A percentile compares a stretch with the other conserved stretches of the same genome.
These are phyloP conservation scores for Benitochromis conjunctus DNA, from an alignment of 2,113 vertebrate genomes.

Conservation along the genomic window DNA sequence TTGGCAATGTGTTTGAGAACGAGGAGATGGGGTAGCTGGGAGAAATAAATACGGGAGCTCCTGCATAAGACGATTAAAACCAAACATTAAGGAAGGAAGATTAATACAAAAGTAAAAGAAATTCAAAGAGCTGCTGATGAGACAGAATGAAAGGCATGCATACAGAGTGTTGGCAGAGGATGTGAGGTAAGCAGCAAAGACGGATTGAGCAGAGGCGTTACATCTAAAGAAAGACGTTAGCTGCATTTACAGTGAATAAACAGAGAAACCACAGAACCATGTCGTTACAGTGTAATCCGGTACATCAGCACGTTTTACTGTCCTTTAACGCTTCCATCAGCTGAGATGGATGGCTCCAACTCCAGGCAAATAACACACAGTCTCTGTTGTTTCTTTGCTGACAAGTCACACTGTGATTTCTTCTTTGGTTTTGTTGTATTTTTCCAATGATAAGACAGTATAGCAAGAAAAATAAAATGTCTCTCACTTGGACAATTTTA, in stretches of 20 bases:
- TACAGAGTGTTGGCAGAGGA: not conserved
- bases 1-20: not conserved
- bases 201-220: not conserved
- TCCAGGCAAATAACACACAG: not conserved
- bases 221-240: not conserved
- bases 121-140: not conserved
- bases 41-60: slow-evolving; percentile 22
- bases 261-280: not conserved
- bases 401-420: not conserved
- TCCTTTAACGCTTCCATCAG: not conserved
- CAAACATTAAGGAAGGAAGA: not conserved
- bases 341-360: not conserved
- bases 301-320: not conserved
- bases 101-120: not conserved
- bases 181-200: not conserved
- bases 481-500: not conserved
- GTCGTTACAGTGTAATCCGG: not conserved
- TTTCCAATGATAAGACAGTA: not conserved
- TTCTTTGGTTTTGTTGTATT: not conserved
- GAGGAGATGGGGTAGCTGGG: not conserved
- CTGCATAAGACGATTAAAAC: not conserved
- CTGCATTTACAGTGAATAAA: not conserved
- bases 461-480: not conserved
- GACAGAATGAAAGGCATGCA: not conserved
- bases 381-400: not conserved